Base-by-base conservation (phyloP, 64 coral and sea anemone genomes). In the Montipora efflorescens region DNA sequence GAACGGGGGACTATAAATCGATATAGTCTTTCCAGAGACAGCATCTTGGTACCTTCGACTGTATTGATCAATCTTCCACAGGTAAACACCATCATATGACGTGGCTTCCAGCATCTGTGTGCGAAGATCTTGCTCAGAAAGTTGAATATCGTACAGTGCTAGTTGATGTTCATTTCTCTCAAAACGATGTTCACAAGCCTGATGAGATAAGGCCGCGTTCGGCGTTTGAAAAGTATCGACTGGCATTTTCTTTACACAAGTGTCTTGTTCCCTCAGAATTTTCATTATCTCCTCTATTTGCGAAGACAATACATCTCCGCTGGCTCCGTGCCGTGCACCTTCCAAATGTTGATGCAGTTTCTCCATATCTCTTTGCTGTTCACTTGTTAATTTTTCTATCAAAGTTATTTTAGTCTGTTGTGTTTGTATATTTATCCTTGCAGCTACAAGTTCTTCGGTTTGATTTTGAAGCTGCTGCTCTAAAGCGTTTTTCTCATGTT, bases 41-140 rank as follows among this genome's bases (percentile, higher is more conserved):
- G 79, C 88, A 13, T 95, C 94, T 18, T 95, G 94, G 19, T 83
- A 48, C 19, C 94, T 66, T 23, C 88, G 94, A 13, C 80, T 79
- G 59, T 79, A 87, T 14, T 91, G 88, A 59, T 95, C 88, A 49
- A 95, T 95, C 53, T 95, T 95, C 93, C 93, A 95, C 3, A 91
- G 62, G 74, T 91, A 95, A n/a, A 36, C 77, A 0, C 93, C 93
- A 79, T 91, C 80, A 18, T 95, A 91, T 8, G 93, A 95, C 8
- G 93, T 95, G 11, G 89, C 82, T 15, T 95, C 93, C 57, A 95
- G 75, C 93, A 95, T 95, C 46, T 70, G 72, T 23, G 90, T 80
- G 43, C 90, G 90, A 10, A 95, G 53, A 76, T 95, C 81, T 36
- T 95, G 93, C 15, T 95, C 93, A 18, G 93, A 89, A 7, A 95